Percentiles rank a stretch among this genome's conserved stretches.
phyloP scores from a whole-genome alignment of 2,888 invertebrate species.

The Cabera pusaria region DNA sequence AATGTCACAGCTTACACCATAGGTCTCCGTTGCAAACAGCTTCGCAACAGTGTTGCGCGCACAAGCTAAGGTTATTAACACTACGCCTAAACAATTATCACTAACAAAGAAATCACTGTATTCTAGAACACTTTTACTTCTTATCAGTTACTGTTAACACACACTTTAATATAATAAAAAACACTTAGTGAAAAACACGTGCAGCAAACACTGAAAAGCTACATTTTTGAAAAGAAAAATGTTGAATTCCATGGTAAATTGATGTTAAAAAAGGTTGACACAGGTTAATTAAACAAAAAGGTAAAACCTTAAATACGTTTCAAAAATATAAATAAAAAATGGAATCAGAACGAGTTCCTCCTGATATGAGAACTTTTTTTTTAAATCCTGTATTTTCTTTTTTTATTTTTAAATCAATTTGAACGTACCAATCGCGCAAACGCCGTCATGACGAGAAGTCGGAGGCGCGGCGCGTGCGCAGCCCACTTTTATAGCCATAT shows the following conservation, averaged over 20 bases:
- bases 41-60: constrained; percentile 20
- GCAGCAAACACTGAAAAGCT: neutral
- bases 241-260: too few species aligned
- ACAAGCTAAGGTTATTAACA: constrained; percentile 34
- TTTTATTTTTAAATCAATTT: constrained; percentile 34
- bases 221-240: too few species aligned
- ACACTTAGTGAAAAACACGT: constrained; percentile 11
- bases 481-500: constrained; percentile 63
- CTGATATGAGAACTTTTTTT: constrained; percentile 3
- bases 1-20: constrained; percentile 3
- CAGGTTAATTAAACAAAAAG: too few species aligned
- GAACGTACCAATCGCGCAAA: constrained; percentile 73
- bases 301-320: too few species aligned
- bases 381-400: constrained; percentile 4
- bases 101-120: constrained; percentile 50
- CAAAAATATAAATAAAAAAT: too few species aligned
- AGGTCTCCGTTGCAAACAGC: constrained; percentile 6
- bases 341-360: too few species aligned
- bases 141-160: constrained; percentile 42
- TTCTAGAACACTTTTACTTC: constrained; percentile 33
- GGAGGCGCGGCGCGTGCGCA: constrained; percentile 70
- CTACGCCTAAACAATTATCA: constrained; percentile 33
- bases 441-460: constrained; percentile 71
- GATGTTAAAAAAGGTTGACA: too few species aligned
- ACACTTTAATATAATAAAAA: constrained; percentile 2